Evolutionary conservation across 2,113 vertebrate species (phyloP).

Genomic region (Macrotis lagotis): DNA sequence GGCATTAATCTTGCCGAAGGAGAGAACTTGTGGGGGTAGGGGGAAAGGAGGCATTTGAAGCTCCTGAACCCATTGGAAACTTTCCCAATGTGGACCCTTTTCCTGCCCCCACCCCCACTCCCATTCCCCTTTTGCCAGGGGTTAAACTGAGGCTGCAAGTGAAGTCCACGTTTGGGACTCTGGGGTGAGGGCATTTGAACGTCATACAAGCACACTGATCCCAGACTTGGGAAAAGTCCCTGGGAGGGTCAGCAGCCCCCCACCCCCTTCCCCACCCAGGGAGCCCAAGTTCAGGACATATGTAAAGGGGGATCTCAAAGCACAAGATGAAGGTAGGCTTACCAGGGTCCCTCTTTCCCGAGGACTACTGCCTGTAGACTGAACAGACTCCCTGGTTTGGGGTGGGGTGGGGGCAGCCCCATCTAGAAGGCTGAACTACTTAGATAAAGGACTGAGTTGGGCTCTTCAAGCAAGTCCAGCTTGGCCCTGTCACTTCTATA

Average conservation of each 20-base stretch:
- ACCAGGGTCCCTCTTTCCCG: background rate
- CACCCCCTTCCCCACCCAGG: background rate
- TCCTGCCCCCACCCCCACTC: background rate
- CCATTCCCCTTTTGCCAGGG: background rate
- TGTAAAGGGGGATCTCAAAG: constrained; percentile 48
- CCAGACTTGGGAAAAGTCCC: constrained; percentile 34
- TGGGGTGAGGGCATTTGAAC: background rate
- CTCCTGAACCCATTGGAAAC: constrained; percentile 21
- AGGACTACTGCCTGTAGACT: background rate
- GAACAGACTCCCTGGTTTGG: background rate
- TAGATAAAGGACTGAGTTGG: background rate
- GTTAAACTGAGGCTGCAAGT: constrained; percentile 12
- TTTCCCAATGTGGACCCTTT: background rate
- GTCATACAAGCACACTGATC: constrained; percentile 63
- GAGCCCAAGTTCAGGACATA: constrained; percentile 7
- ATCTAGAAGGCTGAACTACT: background rate
- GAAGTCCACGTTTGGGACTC: background rate
- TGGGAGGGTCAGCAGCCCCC: background rate
- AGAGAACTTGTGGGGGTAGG: constrained; percentile 10
- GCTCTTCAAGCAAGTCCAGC: background rate
- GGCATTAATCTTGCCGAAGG: constrained; percentile 39
- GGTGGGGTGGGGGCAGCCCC: background rate
- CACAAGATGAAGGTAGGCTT: constrained; percentile 49
- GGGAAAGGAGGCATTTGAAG: background rate
- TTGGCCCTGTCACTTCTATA: constrained; percentile 17